Evolutionary conservation across 1,140 invertebrate genomes (phyloP).

Genomic region (Cotesia chilonis): DNA sequence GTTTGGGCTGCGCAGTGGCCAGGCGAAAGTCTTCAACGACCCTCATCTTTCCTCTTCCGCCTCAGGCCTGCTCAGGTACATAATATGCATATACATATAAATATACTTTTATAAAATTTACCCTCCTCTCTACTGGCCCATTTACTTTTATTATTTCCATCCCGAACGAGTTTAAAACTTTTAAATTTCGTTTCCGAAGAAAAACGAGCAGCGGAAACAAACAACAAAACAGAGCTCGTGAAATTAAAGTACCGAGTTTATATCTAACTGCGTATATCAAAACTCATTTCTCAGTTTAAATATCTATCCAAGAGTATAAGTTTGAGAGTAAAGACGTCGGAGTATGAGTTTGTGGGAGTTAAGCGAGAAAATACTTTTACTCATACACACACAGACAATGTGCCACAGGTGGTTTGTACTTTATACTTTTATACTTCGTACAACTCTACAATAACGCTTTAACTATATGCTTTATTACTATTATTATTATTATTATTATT

Average conservation of each 20-base stretch:
- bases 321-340: slow-evolving; percentile 20
- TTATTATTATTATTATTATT: no score
- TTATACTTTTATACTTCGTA: no score
- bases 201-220: neutral
- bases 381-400: slow-evolving; percentile 8
- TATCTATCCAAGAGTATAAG: slow-evolving; percentile 1
- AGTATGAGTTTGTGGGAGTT: slow-evolving; percentile 4
- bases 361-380: no score
- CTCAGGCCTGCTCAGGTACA: slow-evolving; percentile 92
- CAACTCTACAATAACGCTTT: no score
- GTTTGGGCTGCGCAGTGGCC: slow-evolving; percentile 90
- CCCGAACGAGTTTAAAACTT: neutral
- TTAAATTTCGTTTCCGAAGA: no score
- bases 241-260: neutral
- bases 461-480: no score
- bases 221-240: neutral
- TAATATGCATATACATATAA: slow-evolving; percentile 24
- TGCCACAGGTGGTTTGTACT: slow-evolving; percentile 52
- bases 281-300: neutral
- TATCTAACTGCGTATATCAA: neutral
- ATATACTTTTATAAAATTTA: neutral
- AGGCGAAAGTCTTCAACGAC: slow-evolving; percentile 92
- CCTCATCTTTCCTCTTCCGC: slow-evolving; percentile 90
- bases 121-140: neutral
- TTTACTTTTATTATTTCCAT: neutral